These are phyloP conservation scores for Tachina grossa DNA, from an alignment of 2,888 invertebrate genomes.

Conservation along the genomic window DNA sequence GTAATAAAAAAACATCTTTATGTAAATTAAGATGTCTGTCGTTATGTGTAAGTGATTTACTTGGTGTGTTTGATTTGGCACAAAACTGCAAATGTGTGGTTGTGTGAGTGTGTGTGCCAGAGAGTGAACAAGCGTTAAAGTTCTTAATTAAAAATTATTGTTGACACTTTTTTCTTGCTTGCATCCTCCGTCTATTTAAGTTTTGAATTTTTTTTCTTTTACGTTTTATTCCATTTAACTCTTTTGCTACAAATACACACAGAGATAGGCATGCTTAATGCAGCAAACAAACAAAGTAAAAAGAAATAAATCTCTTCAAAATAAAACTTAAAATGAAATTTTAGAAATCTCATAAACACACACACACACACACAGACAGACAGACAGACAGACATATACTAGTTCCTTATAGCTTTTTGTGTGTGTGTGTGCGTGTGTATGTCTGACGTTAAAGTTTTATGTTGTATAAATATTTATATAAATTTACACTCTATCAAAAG, in stretches of 20 bases:
- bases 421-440: neutral
- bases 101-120: constrained; percentile 7
- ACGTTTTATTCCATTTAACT: constrained; percentile 17
- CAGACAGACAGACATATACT: constrained; percentile 13
- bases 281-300: constrained; percentile 7
- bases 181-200: constrained; percentile 14
- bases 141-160: constrained; percentile 74
- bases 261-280: neutral
- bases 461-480: constrained; percentile 70
- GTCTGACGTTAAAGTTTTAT: constrained; percentile 57
- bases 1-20: constrained; percentile 47
- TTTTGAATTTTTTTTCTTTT: constrained; percentile 8
- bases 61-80: constrained; percentile 37
- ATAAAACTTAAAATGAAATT: constrained; percentile 62
- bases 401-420: constrained; percentile 3
- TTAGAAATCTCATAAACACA: constrained; percentile 44
- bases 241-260: constrained; percentile 5
- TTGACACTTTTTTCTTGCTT: constrained; percentile 68
- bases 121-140: constrained; percentile 67
- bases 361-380: neutral
- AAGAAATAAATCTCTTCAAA: constrained; percentile 49
- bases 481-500: constrained; percentile 68
- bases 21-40: constrained; percentile 68
- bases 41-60: constrained; percentile 52
- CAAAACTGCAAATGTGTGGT: constrained; percentile 3